phyloP scores from a whole-genome alignment of 2,797 vertebrate genomes.

The Coregonus ussuriensis region DNA sequence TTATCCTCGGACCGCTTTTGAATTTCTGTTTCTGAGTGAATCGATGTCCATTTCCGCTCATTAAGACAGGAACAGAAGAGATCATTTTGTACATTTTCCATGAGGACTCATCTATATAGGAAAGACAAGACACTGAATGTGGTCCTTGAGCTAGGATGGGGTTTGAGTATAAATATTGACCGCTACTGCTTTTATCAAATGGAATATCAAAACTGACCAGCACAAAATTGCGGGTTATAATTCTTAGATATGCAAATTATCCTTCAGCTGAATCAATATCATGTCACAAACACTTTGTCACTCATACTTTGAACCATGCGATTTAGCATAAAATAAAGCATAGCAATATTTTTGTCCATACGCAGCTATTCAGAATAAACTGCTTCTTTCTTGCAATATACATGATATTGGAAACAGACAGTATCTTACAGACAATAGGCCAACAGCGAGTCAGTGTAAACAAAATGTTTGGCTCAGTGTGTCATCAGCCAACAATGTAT shows the following conservation, averaged over 20 bases:
- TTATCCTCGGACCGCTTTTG: conserved; percentile 35
- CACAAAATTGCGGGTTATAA: conserved; percentile 19
- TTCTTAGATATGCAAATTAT: conserved; percentile 32
- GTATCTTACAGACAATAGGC: not conserved
- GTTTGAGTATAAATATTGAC: conserved; percentile 17
- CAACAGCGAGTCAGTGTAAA: not conserved
- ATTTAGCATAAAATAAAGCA: no score
- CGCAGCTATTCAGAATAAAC: no score
- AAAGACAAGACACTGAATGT: not conserved
- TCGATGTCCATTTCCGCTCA: conserved; percentile 34
- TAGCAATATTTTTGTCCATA: no score
- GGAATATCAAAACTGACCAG: conserved; percentile 36
- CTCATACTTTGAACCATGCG: no score
- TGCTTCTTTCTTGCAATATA: no score
- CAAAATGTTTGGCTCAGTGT: not conserved
- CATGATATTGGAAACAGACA: not conserved
- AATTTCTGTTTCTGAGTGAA: conserved; percentile 37
- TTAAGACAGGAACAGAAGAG: conserved; percentile 41
- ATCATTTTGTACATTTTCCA: not conserved
- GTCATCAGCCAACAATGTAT: not conserved
- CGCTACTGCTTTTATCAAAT: conserved; percentile 25
- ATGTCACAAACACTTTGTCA: conserved; percentile 35
- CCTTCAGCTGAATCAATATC: conserved; percentile 24
- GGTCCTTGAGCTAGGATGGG: not conserved
- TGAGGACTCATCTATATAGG: not conserved